A percentile compares a stretch with the other conserved stretches of the same genome.
These are phyloP conservation scores for Ptilodon capucinus DNA, from an alignment of 2,888 invertebrate species.

Conservation along the genomic window DNA sequence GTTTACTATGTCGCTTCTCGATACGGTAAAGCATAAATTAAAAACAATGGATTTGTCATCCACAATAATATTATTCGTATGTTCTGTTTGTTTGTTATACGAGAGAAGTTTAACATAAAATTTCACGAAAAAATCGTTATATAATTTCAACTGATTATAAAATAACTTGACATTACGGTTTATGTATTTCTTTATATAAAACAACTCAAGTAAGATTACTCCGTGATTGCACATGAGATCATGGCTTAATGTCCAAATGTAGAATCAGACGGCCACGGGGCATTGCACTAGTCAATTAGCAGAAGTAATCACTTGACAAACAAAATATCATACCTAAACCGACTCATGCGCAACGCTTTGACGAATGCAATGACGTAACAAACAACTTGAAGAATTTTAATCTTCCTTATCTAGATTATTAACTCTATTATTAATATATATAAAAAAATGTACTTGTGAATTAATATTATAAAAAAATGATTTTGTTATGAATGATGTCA, in stretches of 20 bases:
- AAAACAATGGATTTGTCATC: neutral
- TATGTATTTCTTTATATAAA: too few relatives aligned
- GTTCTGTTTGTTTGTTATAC: conserved; percentile 2
- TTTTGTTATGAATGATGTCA: too few relatives aligned
- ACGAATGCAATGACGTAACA: conserved; percentile 14
- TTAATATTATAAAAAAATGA: too few relatives aligned
- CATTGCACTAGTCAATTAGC: conserved; percentile 18
- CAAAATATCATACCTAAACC: conserved; percentile 23
- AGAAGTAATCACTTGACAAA: conserved; percentile 15
- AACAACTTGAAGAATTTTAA: conserved; percentile 14
- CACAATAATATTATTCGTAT: neutral
- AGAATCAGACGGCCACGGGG: neutral
- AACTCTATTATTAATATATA: conserved; percentile 6
- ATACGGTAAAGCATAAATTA: neutral
- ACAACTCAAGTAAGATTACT: conserved; percentile 22
- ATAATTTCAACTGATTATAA: too few relatives aligned
- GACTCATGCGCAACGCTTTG: conserved; percentile 9
- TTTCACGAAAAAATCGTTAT: too few relatives aligned
- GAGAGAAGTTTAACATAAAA: neutral
- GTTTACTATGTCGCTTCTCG: too few relatives aligned
- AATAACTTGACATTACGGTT: too few relatives aligned
- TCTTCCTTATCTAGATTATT: conserved; percentile 24
- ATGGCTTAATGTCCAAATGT: conserved; percentile 8
- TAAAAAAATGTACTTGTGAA: too few relatives aligned
- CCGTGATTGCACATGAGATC: conserved; percentile 8